phyloP scores from a whole-genome alignment of 92 coral and sea anemone genomes.

The Palythoa grandiflora region DNA sequence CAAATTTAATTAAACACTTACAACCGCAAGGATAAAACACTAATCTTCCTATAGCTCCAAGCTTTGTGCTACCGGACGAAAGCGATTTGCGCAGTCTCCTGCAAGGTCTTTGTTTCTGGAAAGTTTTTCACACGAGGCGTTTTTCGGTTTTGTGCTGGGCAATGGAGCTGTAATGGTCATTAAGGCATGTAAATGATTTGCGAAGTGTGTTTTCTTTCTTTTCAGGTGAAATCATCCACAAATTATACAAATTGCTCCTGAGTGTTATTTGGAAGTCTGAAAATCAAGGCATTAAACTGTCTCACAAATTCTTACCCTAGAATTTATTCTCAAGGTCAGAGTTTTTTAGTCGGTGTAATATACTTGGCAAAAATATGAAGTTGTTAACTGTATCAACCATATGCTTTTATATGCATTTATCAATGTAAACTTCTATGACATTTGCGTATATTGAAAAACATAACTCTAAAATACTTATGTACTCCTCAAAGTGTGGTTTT shows the following conservation, averaged over 20 bases:
- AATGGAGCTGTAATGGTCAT: background rate
- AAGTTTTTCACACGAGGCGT: constrained; percentile 1
- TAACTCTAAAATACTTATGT: background rate
- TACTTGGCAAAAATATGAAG: background rate
- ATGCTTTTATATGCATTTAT: background rate
- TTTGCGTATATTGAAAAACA: background rate
- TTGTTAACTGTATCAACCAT: background rate
- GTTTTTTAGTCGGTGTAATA: background rate
- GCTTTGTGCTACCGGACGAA: constrained; percentile 16
- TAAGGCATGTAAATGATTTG: constrained; percentile 1
- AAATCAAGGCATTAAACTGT: background rate
- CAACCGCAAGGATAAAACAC: background rate
- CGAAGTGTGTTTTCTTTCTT: background rate
- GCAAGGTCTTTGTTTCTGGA: background rate
- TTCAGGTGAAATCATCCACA: background rate
- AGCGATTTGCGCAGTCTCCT: background rate
- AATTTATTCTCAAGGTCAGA: background rate
- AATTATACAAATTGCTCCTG: background rate
- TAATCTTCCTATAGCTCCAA: background rate
- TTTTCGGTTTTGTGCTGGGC: background rate
- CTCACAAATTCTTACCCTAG: background rate
- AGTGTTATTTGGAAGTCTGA: background rate
- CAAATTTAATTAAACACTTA: background rate
- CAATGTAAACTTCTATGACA: background rate
- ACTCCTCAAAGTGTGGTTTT: background rate